phyloP scores from a whole-genome alignment of 1,140 invertebrate genomes.

The Leptinotarsa defecta region DNA sequence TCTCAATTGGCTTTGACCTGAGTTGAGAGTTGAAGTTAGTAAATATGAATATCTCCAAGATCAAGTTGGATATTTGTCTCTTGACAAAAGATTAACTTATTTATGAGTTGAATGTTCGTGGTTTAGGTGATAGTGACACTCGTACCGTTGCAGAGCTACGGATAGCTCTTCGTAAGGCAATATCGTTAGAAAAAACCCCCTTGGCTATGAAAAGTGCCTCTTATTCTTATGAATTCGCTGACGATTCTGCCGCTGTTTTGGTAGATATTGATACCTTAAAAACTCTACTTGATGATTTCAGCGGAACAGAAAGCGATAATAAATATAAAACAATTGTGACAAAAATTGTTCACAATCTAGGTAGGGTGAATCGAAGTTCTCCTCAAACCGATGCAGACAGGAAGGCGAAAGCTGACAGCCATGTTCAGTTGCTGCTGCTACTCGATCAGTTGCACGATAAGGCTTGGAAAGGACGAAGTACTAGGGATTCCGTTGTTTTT shows the following conservation, averaged over 20 bases:
- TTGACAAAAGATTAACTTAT: neutral
- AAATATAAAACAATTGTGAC: neutral
- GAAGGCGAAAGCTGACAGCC: neutral
- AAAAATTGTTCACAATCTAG: neutral
- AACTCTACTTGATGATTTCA: slow-evolving; percentile 6
- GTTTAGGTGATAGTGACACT: neutral
- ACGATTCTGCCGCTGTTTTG: neutral
- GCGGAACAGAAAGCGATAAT: neutral
- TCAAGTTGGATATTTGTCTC: neutral
- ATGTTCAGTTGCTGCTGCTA: neutral
- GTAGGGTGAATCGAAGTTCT: neutral
- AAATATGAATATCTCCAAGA: slow-evolving; percentile 3
- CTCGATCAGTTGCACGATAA: neutral
- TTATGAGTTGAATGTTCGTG: slow-evolving; percentile 1
- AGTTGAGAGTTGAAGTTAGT: neutral
- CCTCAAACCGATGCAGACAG: neutral
- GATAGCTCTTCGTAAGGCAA: neutral
- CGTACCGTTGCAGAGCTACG: neutral
- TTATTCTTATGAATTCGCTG: neutral
- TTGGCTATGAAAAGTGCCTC: neutral
- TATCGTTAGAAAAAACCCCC: neutral
- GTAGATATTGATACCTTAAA: neutral
- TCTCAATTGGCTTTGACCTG: no score
- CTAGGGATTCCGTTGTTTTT: neutral
- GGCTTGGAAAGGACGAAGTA: neutral